These are phyloP conservation scores for Euspilapteryx auroguttella DNA, from an alignment of 2,888 invertebrate species.

Conservation along the genomic window DNA sequence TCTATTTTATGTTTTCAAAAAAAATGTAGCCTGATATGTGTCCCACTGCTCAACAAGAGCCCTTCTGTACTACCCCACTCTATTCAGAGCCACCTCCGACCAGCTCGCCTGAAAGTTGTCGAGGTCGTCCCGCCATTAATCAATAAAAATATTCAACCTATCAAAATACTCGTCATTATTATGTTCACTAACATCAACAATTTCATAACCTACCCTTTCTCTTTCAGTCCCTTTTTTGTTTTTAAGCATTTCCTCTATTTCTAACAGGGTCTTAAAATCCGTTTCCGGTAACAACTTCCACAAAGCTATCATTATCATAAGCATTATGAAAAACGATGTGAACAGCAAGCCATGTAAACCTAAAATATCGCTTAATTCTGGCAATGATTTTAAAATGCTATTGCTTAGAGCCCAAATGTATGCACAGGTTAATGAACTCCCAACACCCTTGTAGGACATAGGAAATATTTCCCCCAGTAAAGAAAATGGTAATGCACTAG, in stretches of 20 bases:
- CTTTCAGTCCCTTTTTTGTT: slow-evolving; percentile 1
- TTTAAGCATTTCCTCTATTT: slow-evolving; percentile 11
- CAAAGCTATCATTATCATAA: slow-evolving; percentile 8
- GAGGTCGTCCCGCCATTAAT: no score
- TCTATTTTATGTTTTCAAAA: no score
- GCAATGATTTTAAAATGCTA: slow-evolving; percentile 10
- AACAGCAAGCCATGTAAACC: slow-evolving; percentile 10
- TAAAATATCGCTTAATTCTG: slow-evolving; percentile 7
- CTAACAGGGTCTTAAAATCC: slow-evolving; percentile 9
- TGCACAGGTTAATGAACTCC: slow-evolving; percentile 14
- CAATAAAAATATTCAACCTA: slow-evolving; percentile 11
- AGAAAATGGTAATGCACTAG: slow-evolving; percentile 12
- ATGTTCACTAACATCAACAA: slow-evolving; percentile 7
- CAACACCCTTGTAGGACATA: slow-evolving; percentile 13
- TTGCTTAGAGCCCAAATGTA: slow-evolving; percentile 14
- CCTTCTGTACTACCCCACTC: no score
- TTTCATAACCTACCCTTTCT: slow-evolving; percentile 7
- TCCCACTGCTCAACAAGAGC: no score
- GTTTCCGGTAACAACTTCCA: slow-evolving; percentile 13
- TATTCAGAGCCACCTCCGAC: no score
- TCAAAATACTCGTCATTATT: slow-evolving; percentile 10
- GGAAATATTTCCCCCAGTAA: slow-evolving; percentile 14
- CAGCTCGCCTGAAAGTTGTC: no score
- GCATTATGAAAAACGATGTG: slow-evolving; percentile 9
- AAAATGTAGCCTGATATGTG: no score